Percentiles rank a stretch among this genome's conserved stretches.
phyloP scores from a whole-genome alignment of 2,113 vertebrate genomes.

The Pseudopipra pipra region DNA sequence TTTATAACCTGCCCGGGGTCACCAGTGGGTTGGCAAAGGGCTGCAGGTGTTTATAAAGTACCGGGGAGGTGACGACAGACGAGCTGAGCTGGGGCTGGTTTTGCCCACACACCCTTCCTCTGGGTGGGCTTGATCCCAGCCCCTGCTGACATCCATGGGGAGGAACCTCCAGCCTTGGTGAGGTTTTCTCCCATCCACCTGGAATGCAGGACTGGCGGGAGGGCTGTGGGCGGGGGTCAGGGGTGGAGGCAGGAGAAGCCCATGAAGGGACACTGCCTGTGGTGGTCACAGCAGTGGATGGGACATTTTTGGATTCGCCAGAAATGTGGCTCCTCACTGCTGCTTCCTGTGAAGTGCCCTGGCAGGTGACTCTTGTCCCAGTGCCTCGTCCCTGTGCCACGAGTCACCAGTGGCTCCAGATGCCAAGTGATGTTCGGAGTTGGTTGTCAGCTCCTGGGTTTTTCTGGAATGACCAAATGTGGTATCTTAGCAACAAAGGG shows the following conservation, averaged over 20 bases:
- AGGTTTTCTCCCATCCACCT: rapidly evolving
- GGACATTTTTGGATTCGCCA: neutral
- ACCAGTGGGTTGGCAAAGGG: neutral
- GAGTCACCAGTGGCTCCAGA: rapidly evolving
- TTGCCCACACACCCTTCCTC: no score
- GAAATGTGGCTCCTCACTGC: neutral
- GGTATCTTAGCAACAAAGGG: slow-evolving; percentile 63
- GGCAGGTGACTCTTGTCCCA: neutral
- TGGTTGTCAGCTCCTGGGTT: neutral
- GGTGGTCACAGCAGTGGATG: rapidly evolving
- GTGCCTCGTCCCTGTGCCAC: neutral
- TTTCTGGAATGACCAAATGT: slow-evolving; percentile 14
- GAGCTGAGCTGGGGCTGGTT: neutral
- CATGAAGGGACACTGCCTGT: neutral
- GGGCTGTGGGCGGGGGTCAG: no score
- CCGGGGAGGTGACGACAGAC: rapidly evolving
- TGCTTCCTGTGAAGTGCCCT: rapidly evolving
- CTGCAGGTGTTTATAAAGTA: rapidly evolving
- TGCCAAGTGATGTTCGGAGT: neutral
- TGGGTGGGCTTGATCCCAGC: neutral
- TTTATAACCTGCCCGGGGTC: neutral
- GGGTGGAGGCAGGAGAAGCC: neutral
- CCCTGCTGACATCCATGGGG: rapidly evolving
- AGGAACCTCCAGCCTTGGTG: neutral
- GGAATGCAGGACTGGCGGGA: rapidly evolving